Evolutionary conservation across 2,113 vertebrate species (phyloP), one percentile per base, ranked within the genome.

Genomic region (Brachirus orientalis): DNA sequence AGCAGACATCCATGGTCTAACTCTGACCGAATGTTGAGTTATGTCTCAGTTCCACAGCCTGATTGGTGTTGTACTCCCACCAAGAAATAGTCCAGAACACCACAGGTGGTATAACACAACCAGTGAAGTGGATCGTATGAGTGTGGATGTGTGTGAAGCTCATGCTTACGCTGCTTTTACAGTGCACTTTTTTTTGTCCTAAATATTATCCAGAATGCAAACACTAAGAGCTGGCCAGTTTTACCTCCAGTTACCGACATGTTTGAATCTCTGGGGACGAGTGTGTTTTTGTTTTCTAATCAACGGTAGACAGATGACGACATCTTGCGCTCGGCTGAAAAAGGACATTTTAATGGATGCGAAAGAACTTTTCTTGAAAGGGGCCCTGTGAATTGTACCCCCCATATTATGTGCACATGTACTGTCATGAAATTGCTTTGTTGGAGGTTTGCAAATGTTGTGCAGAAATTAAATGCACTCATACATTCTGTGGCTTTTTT

Each of bases 31-130:
- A 75, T 71, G 46, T 83, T 88, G 77, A 83, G 89, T 90, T 93
- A 87, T 90, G 87, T 91, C 89, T 93, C 63, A 16, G 59, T 80
- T 72, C 75, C 63, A 59, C 57, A 69, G 76, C 69, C 72, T 73
- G 75, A 83, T 82, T 57, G 44, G 59, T 69, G 62, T 12, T 66
- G 67, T 83, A 75, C 67, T 67, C 38, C 83, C 63, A 78, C 59
- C 40, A 75, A 68, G 82, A 90, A 90, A 91, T 87, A 86, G 75
- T 53, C 75, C 56, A 60, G 80, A 84, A 88, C 82, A 75, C 73
- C 82, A 85, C 86, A 83, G 22, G 60, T 48, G 54, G 45, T 60
- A 60, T 38, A 53, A 75, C 78, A 57, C 72, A 80, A 67, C 58
- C 63, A 76, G 54, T 61, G 48, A 59, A 50, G 75, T 76, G 77